Percentiles rank a stretch among this genome's conserved stretches.
These are phyloP conservation scores for Meta bourneti DNA, from an alignment of 2,888 invertebrate genomes.

Conservation along the genomic window DNA sequence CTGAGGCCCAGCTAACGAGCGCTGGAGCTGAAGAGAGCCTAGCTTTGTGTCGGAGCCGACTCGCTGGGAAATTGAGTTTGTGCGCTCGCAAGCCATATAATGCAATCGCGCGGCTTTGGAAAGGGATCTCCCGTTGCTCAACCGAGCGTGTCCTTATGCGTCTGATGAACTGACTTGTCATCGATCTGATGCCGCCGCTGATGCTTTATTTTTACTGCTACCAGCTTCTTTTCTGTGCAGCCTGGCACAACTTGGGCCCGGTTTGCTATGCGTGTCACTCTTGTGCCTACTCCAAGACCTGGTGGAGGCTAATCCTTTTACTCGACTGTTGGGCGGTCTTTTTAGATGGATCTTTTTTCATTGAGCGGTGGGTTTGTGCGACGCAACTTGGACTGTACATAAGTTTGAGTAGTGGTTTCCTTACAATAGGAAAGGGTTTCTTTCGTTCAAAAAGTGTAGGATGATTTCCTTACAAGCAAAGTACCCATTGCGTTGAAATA, in stretches of 20 bases:
- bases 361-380: too few species aligned
- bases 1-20: constrained; percentile 69
- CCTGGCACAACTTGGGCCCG: background rate
- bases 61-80: constrained; percentile 73
- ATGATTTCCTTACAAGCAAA: too few species aligned
- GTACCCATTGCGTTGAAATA: too few species aligned
- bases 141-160: constrained; percentile 54
- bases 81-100: constrained; percentile 66
- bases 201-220: constrained; percentile 4
- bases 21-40: constrained; percentile 57
- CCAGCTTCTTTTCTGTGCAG: constrained; percentile 4
- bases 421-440: too few species aligned
- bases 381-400: too few species aligned
- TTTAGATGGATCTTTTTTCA: too few species aligned
- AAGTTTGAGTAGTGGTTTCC: too few species aligned
- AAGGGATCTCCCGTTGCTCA: constrained; percentile 63
- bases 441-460: too few species aligned
- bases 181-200: constrained; percentile 55
- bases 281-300: constrained; percentile 3
- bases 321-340: constrained; percentile 18
- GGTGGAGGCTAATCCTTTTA: constrained; percentile 55
- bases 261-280: constrained; percentile 33
- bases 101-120: constrained; percentile 69
- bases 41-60: constrained; percentile 66
- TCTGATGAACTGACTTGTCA: constrained; percentile 69